Percentiles rank a stretch among this genome's conserved stretches.
Conservation (phyloP, 2,888 invertebrate species). For the Aphodius sticticus region DNA sequence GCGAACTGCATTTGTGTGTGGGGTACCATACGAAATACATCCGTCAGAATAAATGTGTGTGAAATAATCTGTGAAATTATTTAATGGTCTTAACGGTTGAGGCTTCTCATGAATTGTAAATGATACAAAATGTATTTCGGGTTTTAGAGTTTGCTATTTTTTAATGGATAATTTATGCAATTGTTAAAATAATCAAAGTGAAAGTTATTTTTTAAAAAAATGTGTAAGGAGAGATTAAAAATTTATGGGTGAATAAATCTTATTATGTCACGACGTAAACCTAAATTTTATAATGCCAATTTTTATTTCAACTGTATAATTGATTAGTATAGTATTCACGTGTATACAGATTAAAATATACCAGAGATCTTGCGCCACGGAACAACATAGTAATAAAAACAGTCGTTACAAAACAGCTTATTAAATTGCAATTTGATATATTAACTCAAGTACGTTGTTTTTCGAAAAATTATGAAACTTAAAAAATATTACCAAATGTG, state of each 20-base stretch:
- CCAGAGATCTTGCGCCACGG: background rate
- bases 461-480: background rate
- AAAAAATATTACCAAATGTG: background rate
- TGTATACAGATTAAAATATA: background rate
- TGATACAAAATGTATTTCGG: background rate
- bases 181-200: background rate
- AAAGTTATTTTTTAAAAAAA: background rate
- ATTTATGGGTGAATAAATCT: background rate
- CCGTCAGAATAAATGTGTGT: background rate
- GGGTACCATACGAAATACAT: background rate
- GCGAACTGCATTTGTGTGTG: background rate
- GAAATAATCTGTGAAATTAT: background rate
- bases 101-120: background rate
- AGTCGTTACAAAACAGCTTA: background rate
- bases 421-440: constrained; percentile 4
- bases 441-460: background rate
- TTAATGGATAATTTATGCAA: background rate
- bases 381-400: background rate
- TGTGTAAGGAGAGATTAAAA: background rate
- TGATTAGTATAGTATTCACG: background rate
- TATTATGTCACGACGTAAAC: background rate
- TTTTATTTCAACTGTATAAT: background rate
- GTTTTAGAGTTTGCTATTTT: background rate
- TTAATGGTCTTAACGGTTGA: background rate
- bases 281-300: background rate